phyloP scores from a whole-genome alignment of 1,140 invertebrate genomes.

The Drosophila miranda region DNA sequence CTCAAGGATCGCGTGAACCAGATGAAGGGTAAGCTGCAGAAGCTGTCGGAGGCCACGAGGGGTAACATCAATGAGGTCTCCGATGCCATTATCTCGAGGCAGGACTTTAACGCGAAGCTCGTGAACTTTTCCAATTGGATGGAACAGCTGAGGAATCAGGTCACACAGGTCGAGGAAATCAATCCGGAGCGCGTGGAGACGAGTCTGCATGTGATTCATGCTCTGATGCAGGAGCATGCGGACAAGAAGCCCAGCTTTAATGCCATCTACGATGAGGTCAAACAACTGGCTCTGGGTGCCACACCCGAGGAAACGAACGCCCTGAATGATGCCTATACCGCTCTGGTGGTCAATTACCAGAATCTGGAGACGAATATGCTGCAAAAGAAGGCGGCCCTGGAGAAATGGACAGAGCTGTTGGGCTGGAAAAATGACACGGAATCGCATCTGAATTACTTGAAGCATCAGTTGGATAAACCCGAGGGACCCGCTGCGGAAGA shows the following conservation, averaged over 20 bases:
- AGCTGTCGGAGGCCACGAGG: slow-evolving; percentile 88
- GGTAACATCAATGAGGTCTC: slow-evolving; percentile 90
- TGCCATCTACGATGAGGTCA: slow-evolving; percentile 91
- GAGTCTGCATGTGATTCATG: slow-evolving; percentile 90
- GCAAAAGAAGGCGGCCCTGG: slow-evolving; percentile 88
- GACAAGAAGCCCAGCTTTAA: slow-evolving; percentile 90
- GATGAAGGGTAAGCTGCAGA: slow-evolving; percentile 88
- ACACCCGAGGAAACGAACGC: slow-evolving; percentile 87
- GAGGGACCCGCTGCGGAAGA: slow-evolving; percentile 87
- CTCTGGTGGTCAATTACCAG: slow-evolving; percentile 89
- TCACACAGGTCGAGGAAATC: slow-evolving; percentile 91
- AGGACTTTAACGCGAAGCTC: slow-evolving; percentile 93
- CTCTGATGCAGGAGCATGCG: slow-evolving; percentile 90
- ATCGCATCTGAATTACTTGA: slow-evolving; percentile 90
- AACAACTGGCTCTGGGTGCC: slow-evolving; percentile 87
- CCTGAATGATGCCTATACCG: slow-evolving; percentile 89
- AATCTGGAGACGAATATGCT: slow-evolving; percentile 89
- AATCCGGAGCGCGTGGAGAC: slow-evolving; percentile 90
- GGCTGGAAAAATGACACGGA: slow-evolving; percentile 92
- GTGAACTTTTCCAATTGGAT: slow-evolving; percentile 93
- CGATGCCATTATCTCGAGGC: slow-evolving; percentile 89
- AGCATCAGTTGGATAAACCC: slow-evolving; percentile 90
- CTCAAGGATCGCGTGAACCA: slow-evolving; percentile 88
- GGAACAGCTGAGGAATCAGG: slow-evolving; percentile 88
- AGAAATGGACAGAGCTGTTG: slow-evolving; percentile 92